phyloP scores from a whole-genome alignment of 2,797 vertebrate species.

The Oreochromis grahami region DNA sequence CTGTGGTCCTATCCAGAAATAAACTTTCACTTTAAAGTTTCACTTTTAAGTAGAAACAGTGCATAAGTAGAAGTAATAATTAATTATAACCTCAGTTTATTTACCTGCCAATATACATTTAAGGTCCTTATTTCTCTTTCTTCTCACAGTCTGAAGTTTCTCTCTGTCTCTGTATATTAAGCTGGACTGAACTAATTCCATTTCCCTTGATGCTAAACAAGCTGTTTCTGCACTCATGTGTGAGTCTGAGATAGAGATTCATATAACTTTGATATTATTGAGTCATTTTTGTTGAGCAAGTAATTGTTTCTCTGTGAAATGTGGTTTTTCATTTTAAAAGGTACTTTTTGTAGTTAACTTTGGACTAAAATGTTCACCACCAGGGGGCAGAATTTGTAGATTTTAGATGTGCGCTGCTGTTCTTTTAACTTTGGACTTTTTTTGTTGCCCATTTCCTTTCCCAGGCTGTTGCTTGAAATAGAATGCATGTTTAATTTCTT shows the following conservation, averaged over 20 bases:
- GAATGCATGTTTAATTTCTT: background rate
- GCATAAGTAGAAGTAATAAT: background rate
- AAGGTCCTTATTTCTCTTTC: background rate
- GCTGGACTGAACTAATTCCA: background rate
- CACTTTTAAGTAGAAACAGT: background rate
- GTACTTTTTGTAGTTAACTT: rapidly evolving
- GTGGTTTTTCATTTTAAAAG: background rate
- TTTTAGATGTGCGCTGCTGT: background rate
- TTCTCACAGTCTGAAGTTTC: background rate
- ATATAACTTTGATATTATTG: background rate
- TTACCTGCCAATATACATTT: background rate
- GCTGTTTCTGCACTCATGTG: background rate
- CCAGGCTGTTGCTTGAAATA: rapidly evolving
- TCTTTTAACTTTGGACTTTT: background rate
- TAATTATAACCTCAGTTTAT: background rate
- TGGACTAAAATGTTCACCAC: rapidly evolving
- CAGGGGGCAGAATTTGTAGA: background rate
- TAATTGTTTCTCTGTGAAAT: background rate
- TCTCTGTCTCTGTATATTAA: background rate
- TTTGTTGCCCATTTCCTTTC: rapidly evolving
- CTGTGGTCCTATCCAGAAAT: rapidly evolving
- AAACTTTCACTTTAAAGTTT: background rate
- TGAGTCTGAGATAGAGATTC: background rate
- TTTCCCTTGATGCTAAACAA: background rate
- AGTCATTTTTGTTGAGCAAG: background rate